phyloP scores from a whole-genome alignment of 1,140 invertebrate genomes.

The Polypedilum vanderplanki region DNA sequence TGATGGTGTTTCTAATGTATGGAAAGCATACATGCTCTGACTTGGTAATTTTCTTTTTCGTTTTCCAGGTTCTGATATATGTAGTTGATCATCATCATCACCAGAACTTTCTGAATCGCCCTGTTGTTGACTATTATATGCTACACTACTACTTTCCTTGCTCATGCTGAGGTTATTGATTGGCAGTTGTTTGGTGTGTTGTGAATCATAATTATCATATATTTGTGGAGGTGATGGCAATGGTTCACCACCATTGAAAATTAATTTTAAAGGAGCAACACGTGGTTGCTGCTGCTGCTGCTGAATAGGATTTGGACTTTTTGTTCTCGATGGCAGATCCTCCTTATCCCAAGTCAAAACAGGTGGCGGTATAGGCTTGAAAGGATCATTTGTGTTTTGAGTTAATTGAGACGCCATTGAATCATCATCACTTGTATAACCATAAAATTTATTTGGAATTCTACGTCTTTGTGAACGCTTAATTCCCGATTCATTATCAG shows the following conservation, averaged over 20 bases:
- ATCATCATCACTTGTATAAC: slow-evolving; percentile 76
- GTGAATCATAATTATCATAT: neutral
- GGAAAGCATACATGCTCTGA: slow-evolving; percentile 12
- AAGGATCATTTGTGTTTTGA: slow-evolving; percentile 38
- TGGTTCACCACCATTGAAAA: neutral
- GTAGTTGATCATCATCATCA: neutral
- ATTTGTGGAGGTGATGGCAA: neutral
- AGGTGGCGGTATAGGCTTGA: slow-evolving; percentile 54
- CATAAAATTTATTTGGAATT: slow-evolving; percentile 76
- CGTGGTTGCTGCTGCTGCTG: slow-evolving; percentile 29
- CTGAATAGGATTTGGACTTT: slow-evolving; percentile 33
- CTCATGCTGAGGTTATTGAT: neutral
- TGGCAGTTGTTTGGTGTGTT: slow-evolving; percentile 5
- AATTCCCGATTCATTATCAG: slow-evolving; percentile 48
- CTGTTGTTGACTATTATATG: neutral
- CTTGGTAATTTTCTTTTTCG: neutral
- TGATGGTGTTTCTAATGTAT: neutral
- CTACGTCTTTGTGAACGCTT: slow-evolving; percentile 68
- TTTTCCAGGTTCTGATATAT: neutral
- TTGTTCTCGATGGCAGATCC: slow-evolving; percentile 46
- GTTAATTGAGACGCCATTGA: slow-evolving; percentile 36
- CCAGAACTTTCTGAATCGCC: neutral
- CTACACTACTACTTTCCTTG: neutral
- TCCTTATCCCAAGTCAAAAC: slow-evolving; percentile 60
- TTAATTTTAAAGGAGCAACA: slow-evolving; percentile 16